A percentile compares a stretch with the other conserved stretches of the same genome.
phyloP scores from a whole-genome alignment of 1,140 invertebrate species.

The Trigoniulus corallinus region DNA sequence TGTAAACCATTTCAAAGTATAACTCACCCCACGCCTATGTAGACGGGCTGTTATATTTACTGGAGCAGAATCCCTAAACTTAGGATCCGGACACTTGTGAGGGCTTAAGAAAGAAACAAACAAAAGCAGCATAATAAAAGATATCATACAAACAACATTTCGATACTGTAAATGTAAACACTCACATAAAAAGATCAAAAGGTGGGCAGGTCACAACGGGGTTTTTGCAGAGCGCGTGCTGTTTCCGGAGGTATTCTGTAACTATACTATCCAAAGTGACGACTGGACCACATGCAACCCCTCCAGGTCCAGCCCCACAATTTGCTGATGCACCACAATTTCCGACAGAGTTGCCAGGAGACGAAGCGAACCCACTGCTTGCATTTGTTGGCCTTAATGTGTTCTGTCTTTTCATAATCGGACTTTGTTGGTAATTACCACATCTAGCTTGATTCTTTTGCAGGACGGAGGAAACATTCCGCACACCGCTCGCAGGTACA shows the following conservation, averaged over 20 bases:
- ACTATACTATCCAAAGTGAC: slow-evolving; percentile 81
- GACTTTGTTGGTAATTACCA: slow-evolving; percentile 14
- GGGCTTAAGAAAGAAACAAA: slow-evolving; percentile 6
- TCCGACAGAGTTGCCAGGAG: not conserved
- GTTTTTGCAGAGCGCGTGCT: slow-evolving; percentile 84
- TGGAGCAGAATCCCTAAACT: slow-evolving; percentile 47
- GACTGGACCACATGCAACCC: slow-evolving; percentile 26
- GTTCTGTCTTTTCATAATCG: slow-evolving; percentile 12
- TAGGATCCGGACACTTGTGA: slow-evolving; percentile 42
- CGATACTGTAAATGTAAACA: not conserved
- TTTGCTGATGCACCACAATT: no score
- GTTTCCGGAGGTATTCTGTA: slow-evolving; percentile 87
- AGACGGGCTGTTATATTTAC: slow-evolving; percentile 40
- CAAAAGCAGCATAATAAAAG: not conserved
- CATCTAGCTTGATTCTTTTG: slow-evolving; percentile 11
- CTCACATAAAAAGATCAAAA: slow-evolving; percentile 54
- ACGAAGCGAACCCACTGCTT: not conserved
- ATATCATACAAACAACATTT: not conserved
- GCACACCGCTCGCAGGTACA: slow-evolving; percentile 1
- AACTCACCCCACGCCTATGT: slow-evolving; percentile 21
- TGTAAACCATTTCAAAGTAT: not conserved
- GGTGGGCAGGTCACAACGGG: slow-evolving; percentile 79
- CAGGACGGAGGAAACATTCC: not conserved
- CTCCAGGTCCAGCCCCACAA: not conserved
- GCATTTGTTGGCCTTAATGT: not conserved